Base-by-base conservation (phyloP, 2,888 invertebrate species). In the Sepioteuthis lessoniana region DNA sequence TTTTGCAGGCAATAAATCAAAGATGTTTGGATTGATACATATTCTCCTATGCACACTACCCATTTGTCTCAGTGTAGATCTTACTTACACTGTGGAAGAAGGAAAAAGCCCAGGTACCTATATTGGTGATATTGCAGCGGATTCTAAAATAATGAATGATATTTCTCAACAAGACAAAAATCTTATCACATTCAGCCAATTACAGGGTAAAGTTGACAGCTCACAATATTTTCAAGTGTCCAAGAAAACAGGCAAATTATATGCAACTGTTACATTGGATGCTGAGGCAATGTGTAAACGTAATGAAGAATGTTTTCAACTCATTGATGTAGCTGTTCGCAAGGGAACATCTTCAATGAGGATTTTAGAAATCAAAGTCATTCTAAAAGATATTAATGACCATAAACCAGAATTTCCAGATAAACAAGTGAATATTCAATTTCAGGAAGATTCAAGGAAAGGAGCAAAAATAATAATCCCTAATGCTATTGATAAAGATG, bases 401-500 rank as follows among this genome's bases (percentile, higher is more conserved):
- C 92, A 92, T 21, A n/a, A 42, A 31, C 92, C 92, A n/a, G 92
- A 92, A 8, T 92, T 92, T 92, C 92, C 92, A 38, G 19, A 92
- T 0, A 92, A 92, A 47, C 46, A 92, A 92, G 47, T 47, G 19
- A n/a, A 47, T 47, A 92, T 92, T 46, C 10, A 47, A 13, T 47
- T 92, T 2, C 1, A 8, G 3, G 92, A 92, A 42, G 38, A 35
- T 21, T 46, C 21, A 2, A 31, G 10, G 0, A 92, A 37, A 46
- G 92, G 92, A 31, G 21, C 31, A 8, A 92, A 47, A 28, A 92
- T 92, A n/a, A 0, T 47, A n/a, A 19, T 92, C 38, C 92, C 42
- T 37, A 92, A 92, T 92, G 92, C 92, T 21, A 46, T 46, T 47
- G 92, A 92, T 92, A 21, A 92, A 47, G 92, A 92, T 92, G 28